phyloP scores from a whole-genome alignment of 2,797 vertebrate species.

The Intellagama lesueurii region DNA sequence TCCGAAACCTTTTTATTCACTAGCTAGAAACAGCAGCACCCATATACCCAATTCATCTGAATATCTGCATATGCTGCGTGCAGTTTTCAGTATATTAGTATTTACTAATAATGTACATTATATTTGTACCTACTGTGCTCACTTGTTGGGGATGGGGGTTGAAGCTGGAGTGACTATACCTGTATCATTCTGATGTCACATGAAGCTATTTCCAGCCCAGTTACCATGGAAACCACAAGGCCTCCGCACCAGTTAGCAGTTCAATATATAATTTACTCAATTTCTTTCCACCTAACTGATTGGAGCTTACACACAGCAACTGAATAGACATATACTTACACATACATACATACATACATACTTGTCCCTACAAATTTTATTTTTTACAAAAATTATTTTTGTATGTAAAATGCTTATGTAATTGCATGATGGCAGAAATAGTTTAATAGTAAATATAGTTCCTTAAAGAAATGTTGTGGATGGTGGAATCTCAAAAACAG shows the following conservation, averaged over 20 bases:
- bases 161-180: conserved; percentile 78
- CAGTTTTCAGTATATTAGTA: conserved; percentile 61
- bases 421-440: conserved; percentile 44
- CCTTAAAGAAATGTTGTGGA: conserved; percentile 7
- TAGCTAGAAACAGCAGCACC: neutral
- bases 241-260: conserved; percentile 83
- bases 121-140: conserved; percentile 49
- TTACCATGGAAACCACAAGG: conserved; percentile 86
- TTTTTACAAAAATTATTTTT: conserved; percentile 25
- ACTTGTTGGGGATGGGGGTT: conserved; percentile 64
- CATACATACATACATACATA: conserved; percentile 58
- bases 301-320: conserved; percentile 73
- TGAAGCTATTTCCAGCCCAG: conserved; percentile 83
- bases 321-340: conserved; percentile 54
- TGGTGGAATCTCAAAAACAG: neutral
- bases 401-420: conserved; percentile 11
- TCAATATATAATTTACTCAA: conserved; percentile 86
- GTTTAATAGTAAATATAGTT: conserved; percentile 34
- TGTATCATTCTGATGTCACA: conserved; percentile 79
- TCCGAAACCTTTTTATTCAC: neutral
- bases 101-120: conserved; percentile 60
- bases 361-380: conserved; percentile 18
- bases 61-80: conserved; percentile 59
- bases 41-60: neutral
- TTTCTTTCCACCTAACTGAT: conserved; percentile 78